A percentile compares a stretch with the other conserved stretches of the same genome.
Conservation (phyloP, 2,888 invertebrate genomes). For the Epinotia nisella region DNA sequence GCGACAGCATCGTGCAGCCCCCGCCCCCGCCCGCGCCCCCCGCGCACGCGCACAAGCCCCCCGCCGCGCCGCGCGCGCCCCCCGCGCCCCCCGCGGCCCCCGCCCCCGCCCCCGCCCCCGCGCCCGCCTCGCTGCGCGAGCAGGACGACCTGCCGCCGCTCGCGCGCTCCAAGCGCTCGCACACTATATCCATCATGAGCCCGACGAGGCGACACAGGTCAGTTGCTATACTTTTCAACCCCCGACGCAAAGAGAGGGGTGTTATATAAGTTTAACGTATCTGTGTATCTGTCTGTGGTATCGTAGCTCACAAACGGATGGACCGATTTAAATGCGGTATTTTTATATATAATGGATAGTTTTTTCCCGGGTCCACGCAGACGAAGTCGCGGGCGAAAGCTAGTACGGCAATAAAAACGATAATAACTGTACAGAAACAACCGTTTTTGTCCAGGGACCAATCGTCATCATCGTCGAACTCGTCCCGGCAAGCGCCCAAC, state of each 20-base stretch:
- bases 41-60: slow-evolving; percentile 49
- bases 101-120: slow-evolving; percentile 66
- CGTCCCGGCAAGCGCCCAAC: slow-evolving; percentile 4
- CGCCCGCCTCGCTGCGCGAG: slow-evolving; percentile 50
- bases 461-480: neutral
- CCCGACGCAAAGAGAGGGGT: no score
- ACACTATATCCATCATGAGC: slow-evolving; percentile 95
- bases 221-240: neutral
- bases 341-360: no score
- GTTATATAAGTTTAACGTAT: no score
- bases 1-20: slow-evolving; percentile 74
- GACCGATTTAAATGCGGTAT: no score
- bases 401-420: no score
- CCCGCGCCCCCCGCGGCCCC: slow-evolving; percentile 51
- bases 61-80: slow-evolving; percentile 50
- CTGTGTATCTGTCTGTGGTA: no score
- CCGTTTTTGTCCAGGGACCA: slow-evolving; percentile 6
- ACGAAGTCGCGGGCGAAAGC: no score
- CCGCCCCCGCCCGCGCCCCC: slow-evolving; percentile 1
- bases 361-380: no score
- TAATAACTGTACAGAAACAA: neutral
- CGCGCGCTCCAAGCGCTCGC: slow-evolving; percentile 85
- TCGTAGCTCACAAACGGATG: no score
- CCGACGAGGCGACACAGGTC: slow-evolving; percentile 83
- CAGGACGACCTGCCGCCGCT: slow-evolving; percentile 83